Percentiles rank a stretch among this genome's conserved stretches.
phyloP scores from a whole-genome alignment of 2,888 invertebrate genomes.

The Drosophila austrosaltans region DNA sequence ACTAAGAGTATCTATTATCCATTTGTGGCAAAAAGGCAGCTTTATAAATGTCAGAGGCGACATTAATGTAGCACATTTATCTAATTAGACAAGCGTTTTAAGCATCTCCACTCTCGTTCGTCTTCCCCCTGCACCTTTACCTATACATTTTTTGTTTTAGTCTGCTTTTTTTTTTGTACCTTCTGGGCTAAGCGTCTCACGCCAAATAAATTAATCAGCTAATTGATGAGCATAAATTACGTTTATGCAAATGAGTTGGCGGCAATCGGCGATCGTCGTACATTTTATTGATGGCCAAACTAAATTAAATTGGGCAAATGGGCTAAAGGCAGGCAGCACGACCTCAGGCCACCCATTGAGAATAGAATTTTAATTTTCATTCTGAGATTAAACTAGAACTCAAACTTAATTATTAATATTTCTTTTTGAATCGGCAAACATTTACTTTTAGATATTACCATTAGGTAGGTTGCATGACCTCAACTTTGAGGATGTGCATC shows the following conservation, averaged over 20 bases:
- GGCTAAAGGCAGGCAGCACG: slow-evolving; percentile 8
- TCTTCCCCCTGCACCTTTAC: slow-evolving; percentile 2
- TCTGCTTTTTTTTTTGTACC: background rate
- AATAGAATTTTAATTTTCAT: background rate
- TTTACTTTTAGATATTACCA: slow-evolving; percentile 44
- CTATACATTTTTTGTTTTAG: background rate
- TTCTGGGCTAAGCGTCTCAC: slow-evolving; percentile 49
- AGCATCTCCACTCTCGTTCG: slow-evolving; percentile 33
- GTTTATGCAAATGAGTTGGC: slow-evolving; percentile 63
- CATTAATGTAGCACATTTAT: slow-evolving; percentile 75
- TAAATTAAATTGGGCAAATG: slow-evolving; percentile 68
- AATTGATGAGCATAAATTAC: slow-evolving; percentile 76
- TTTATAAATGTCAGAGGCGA: slow-evolving; percentile 70
- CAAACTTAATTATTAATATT: slow-evolving; percentile 84
- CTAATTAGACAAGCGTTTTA: slow-evolving; percentile 77
- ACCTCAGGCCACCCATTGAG: slow-evolving; percentile 39
- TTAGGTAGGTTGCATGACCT: slow-evolving; percentile 50
- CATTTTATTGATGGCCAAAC: slow-evolving; percentile 64
- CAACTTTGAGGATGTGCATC: slow-evolving; percentile 63
- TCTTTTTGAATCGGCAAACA: slow-evolving; percentile 74
- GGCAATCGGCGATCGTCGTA: slow-evolving; percentile 33
- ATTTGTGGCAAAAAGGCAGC: slow-evolving; percentile 37
- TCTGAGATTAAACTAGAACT: slow-evolving; percentile 29
- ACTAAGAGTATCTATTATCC: slow-evolving; percentile 10
- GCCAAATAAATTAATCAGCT: slow-evolving; percentile 76